Evolutionary conservation across 1,140 invertebrate genomes (phyloP), one percentile per base, ranked within the genome.

Genomic region (Trichonephila clavipes): DNA sequence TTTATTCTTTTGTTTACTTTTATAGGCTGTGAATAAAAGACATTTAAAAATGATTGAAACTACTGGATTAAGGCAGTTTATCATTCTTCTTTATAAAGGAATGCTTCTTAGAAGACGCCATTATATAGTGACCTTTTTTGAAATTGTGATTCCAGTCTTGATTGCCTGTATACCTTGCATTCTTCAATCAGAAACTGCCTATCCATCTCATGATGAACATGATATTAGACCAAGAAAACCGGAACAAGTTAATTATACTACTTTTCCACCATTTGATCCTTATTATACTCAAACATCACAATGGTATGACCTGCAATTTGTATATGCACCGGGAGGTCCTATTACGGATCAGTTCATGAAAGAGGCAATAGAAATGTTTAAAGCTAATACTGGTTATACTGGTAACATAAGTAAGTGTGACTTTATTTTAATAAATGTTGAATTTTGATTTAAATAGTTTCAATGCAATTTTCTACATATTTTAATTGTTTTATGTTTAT

Each of bases 11-110:
- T 7, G 34, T 10, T 83, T 83, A 18, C 14, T 3, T 58, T 83
- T 83, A n/a, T 7, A 83, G 82, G 51, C 51, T 51, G 44, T 51
- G 16, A 34, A 28, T 12, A 51, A 19, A 58, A 19, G 18, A 2
- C 16, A 18, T 28, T 62, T 61, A 12, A 77, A 92, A 51, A 93
- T 93, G 92, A 88, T 8, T 5, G 28, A 21, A 66, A 83, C 51
- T 18, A 93, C 94, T 21, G 95, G 96, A 89, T 92, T 97, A 66
- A 95, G 90, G 44, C 97, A 97, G 94, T 95, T 96, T 28, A 96
- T 96, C 95, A 95, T 94, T 94, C 21, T 95, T 28, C 21, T 95
- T 4, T 95, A 94, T 66, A 95, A 95, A 91, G 86, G 90, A 66
- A 72, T 61, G 10, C 40, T 95, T 10, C 24, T 95, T 14, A 77